phyloP scores from a whole-genome alignment of 1,140 invertebrate genomes.

The Tribolium madens region DNA sequence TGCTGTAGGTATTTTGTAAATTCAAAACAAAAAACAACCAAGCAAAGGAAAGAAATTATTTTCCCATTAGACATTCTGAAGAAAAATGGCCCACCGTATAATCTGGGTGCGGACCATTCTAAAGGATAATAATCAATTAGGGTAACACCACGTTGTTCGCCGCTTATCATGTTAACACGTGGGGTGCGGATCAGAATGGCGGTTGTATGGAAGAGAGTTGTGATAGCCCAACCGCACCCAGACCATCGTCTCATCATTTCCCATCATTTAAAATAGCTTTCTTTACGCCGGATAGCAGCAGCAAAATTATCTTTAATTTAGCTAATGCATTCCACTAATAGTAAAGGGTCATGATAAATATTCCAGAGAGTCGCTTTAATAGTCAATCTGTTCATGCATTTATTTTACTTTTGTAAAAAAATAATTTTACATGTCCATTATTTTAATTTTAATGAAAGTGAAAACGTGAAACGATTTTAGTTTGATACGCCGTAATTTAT shows the following conservation, averaged over 20 bases:
- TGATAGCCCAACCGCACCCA: slow-evolving; percentile 33
- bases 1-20: too few relatives aligned
- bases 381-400: too few relatives aligned
- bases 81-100: not conserved
- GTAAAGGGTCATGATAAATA: not conserved
- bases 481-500: too few relatives aligned
- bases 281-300: slow-evolving; percentile 23
- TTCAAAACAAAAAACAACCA: too few relatives aligned
- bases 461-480: too few relatives aligned
- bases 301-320: slow-evolving; percentile 47
- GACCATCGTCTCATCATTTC: slow-evolving; percentile 38
- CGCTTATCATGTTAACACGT: slow-evolving; percentile 40
- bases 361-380: too few relatives aligned
- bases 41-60: too few relatives aligned
- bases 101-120: slow-evolving; percentile 14
- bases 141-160: slow-evolving; percentile 12
- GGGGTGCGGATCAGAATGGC: slow-evolving; percentile 14
- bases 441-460: too few relatives aligned
- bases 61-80: too few relatives aligned
- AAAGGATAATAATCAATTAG: slow-evolving; percentile 42
- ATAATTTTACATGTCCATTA: too few relatives aligned
- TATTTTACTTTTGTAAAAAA: too few relatives aligned
- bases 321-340: slow-evolving; percentile 44
- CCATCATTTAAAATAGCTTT: slow-evolving; percentile 46
- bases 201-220: not conserved